Evolutionary conservation across 2,888 invertebrate genomes (phyloP).

Genomic region (Drosophila birchii): DNA sequence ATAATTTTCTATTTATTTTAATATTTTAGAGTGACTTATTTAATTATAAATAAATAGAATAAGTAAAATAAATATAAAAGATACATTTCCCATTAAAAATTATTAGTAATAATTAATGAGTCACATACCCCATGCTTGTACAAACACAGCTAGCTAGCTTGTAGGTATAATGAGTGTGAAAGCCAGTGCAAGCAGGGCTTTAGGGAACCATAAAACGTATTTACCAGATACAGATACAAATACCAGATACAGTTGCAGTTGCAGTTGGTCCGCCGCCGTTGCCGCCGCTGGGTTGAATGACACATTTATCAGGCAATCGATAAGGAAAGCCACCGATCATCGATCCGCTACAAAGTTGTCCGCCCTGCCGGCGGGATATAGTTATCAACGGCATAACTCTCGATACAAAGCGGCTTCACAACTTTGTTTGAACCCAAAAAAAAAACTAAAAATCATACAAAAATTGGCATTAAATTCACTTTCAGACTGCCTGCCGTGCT

Average conservation of each 20-base stretch:
- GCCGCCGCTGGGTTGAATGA: slow-evolving; percentile 40
- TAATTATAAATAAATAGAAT: neutral
- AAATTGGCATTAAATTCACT: slow-evolving; percentile 72
- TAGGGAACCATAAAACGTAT: slow-evolving; percentile 64
- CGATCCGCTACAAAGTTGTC: slow-evolving; percentile 67
- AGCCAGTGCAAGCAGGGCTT: slow-evolving; percentile 61
- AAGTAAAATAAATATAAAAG: neutral
- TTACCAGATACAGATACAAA: slow-evolving; percentile 61
- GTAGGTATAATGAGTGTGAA: slow-evolving; percentile 1
- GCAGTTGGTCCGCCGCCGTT: slow-evolving; percentile 2
- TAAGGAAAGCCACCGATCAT: slow-evolving; percentile 53
- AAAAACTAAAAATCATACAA: neutral
- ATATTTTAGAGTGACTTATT: neutral
- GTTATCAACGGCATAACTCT: slow-evolving; percentile 62
- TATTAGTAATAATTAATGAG: neutral
- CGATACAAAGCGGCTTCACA: slow-evolving; percentile 68
- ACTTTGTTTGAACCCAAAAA: slow-evolving; percentile 66
- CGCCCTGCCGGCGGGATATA: slow-evolving; percentile 53
- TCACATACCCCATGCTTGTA: slow-evolving; percentile 50
- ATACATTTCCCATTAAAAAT: neutral
- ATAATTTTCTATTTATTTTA: neutral
- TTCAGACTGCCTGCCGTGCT: slow-evolving; percentile 63
- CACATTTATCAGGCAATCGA: slow-evolving; percentile 75
- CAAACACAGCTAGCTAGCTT: slow-evolving; percentile 40
- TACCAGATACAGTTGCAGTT: slow-evolving; percentile 23